These are phyloP conservation scores for Bagarius yarrelli DNA, from an alignment of 2,113 vertebrate genomes.

Conservation along the genomic window DNA sequence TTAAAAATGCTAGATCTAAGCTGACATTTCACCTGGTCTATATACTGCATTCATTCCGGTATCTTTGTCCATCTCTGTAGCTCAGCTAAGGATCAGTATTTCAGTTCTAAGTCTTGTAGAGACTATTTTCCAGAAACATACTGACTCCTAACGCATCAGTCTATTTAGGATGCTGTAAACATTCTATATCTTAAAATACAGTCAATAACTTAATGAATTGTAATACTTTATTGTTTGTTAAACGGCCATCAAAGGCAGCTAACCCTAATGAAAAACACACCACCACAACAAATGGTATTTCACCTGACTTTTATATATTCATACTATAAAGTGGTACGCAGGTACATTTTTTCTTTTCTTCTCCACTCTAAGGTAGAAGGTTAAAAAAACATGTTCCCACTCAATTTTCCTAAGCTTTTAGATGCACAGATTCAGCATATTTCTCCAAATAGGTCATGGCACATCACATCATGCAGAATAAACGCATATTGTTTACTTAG, in stretches of 20 bases:
- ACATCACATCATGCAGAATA: background rate
- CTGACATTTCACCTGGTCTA: background rate
- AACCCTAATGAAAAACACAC: background rate
- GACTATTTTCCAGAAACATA: background rate
- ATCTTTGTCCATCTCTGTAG: background rate
- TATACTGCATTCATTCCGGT: background rate
- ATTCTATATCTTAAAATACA: too few species aligned
- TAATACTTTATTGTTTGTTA: too few species aligned
- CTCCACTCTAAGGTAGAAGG: background rate
- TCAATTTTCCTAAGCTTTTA: background rate
- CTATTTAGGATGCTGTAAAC: background rate
- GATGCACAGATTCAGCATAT: background rate
- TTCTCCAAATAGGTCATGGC: background rate
- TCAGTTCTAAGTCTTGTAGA: background rate
- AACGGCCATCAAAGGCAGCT: too few species aligned
- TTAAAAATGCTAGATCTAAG: background rate
- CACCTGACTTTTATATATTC: background rate
- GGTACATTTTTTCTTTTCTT: too few species aligned
- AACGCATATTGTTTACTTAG: background rate
- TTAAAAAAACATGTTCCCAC: background rate
- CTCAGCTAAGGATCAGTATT: background rate
- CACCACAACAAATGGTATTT: background rate
- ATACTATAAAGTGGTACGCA: background rate
- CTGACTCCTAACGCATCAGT: background rate
- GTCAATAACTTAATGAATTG: too few species aligned